Percentiles rank a stretch among this genome's conserved stretches.
Evolutionary conservation across 2,888 invertebrate genomes (phyloP).

Genomic region (Amphipoea oculea): DNA sequence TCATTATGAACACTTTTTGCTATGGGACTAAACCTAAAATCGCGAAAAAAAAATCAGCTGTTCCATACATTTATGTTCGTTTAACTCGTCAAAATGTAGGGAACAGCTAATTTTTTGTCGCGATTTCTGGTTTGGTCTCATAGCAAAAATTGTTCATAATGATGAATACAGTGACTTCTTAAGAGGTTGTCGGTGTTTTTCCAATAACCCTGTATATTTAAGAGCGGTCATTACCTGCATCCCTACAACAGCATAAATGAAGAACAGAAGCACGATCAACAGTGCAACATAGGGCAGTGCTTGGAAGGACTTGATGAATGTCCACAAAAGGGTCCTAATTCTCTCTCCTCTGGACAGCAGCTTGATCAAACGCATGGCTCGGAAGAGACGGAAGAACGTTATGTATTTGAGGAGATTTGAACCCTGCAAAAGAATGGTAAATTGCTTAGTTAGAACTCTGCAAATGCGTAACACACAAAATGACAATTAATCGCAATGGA

Average conservation of each 20-base stretch:
- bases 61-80: no score
- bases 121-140: no score
- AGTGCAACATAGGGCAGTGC: slow-evolving; percentile 99
- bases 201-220: no score
- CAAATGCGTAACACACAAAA: neutral
- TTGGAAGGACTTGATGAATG: slow-evolving; percentile 99
- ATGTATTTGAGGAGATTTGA: slow-evolving; percentile 92
- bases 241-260: slow-evolving; percentile 99
- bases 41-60: no score
- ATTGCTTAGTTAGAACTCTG: neutral
- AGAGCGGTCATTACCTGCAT: slow-evolving; percentile 96
- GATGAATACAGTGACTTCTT: no score
- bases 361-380: slow-evolving; percentile 99
- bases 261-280: slow-evolving; percentile 99
- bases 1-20: no score
- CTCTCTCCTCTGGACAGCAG: slow-evolving; percentile 99
- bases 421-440: slow-evolving; percentile 68
- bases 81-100: no score
- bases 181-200: no score
- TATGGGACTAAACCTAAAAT: no score
- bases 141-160: no score
- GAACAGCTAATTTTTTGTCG: no score
- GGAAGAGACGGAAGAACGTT: slow-evolving; percentile 97
- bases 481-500: neutral
- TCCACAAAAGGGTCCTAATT: slow-evolving; percentile 99